phyloP scores from a whole-genome alignment of 1,140 invertebrate genomes.

The Littorina saxatilis region DNA sequence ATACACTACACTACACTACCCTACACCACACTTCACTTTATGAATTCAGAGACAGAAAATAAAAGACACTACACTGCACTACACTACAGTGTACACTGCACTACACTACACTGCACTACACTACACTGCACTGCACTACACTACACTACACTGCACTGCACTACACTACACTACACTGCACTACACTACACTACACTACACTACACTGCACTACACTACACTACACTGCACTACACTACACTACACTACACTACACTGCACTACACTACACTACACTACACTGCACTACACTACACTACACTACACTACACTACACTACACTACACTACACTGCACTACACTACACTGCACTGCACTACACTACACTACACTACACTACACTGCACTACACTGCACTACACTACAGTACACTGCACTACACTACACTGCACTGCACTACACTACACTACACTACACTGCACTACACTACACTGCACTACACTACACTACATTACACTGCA shows the following conservation, averaged over 20 bases:
- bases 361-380: not conserved
- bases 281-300: not conserved
- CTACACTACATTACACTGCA: constrained; percentile 21
- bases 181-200: constrained; percentile 24
- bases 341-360: not conserved
- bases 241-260: not conserved
- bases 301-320: not conserved
- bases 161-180: constrained; percentile 41
- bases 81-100: constrained; percentile 35
- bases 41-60: no score
- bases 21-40: constrained; percentile 35
- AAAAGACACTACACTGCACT: constrained; percentile 33
- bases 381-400: no score
- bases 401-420: not conserved
- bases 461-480: not conserved
- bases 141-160: not conserved
- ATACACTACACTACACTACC: constrained; percentile 20
- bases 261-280: not conserved
- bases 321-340: not conserved
- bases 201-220: not conserved
- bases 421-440: constrained; percentile 17
- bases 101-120: constrained; percentile 37
- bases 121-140: constrained; percentile 29
- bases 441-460: constrained; percentile 36
- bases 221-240: not conserved